Base-by-base conservation (phyloP, 2,113 vertebrate species). In the Passer domesticus region DNA sequence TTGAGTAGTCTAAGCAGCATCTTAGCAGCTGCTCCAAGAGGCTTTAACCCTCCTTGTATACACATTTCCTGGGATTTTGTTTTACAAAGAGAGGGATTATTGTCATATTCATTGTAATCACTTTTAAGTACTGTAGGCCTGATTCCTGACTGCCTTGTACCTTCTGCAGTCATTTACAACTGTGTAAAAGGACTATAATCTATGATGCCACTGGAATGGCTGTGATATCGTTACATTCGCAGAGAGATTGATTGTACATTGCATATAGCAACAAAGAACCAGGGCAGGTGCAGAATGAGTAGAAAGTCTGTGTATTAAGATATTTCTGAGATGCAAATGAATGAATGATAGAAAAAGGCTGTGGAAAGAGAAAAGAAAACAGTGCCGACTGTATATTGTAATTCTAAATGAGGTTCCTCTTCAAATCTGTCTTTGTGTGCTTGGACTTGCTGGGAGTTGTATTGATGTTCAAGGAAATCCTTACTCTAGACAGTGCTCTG, bases 71-170 rank as follows among this genome's bases (percentile, higher is more conserved):
- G 86, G 92, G 95, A 96, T 93, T 96, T 93, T 94, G 85, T 95
- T 90, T 93, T 93, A 95, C 94, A 97, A 93, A 96, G 85, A 86
- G 43, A 44, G 64, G 87, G 94, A 96, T 97, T 95, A 96, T 94
- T 92, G 90, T 80, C 79, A 46, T 90, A 49, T 77, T 85, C n/a
- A 15, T 74, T 70, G 79, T 95, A 94, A 96, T 94, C 83, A 67
- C 92, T 88, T 39, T 83, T 86, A 74, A 96, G 85, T 92, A 70
- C 59, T 63, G 12, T 7, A 39, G 92, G 76, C 68, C 75, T 83
- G 55, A 86, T 77, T 95, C 90, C 79, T 85, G 55, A 18, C 77
- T 91, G 47, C 17, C 55, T 94, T 88, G 52, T 83, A 23, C 50
- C 72, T 91, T 83, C 55, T 86, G 50, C 52, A 67, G 67, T 52